These are phyloP conservation scores for Mythimna vitellina DNA, from an alignment of 2,888 invertebrate genomes.

Conservation along the genomic window DNA sequence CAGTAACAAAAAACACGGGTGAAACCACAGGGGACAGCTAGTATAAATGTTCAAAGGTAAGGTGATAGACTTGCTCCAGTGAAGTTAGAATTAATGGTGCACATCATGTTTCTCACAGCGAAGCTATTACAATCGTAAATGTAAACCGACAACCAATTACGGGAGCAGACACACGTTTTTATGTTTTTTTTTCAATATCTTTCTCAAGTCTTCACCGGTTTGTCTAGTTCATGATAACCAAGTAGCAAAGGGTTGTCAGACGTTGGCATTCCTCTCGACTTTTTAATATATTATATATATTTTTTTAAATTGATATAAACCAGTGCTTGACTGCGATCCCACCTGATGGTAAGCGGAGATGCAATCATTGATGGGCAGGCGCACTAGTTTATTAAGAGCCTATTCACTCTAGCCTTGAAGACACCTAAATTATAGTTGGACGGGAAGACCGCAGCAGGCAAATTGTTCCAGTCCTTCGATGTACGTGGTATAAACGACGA, in stretches of 20 bases:
- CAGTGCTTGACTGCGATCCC: too few species aligned
- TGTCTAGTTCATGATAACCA: conserved; percentile 40
- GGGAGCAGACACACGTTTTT: conserved; percentile 52
- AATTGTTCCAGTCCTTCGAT: too few species aligned
- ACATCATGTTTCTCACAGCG: conserved; percentile 36
- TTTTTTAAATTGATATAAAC: too few species aligned
- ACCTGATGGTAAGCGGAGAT: too few species aligned
- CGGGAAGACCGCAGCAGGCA: too few species aligned
- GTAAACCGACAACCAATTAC: conserved; percentile 43
- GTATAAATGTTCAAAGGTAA: neutral
- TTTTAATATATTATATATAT: neutral
- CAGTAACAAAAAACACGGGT: too few species aligned
- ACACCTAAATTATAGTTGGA: too few species aligned
- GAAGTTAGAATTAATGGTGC: conserved; percentile 32
- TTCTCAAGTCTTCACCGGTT: conserved; percentile 44
- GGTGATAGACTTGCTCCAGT: conserved; percentile 23
- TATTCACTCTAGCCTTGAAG: too few species aligned
- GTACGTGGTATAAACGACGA: too few species aligned
- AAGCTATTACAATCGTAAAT: conserved; percentile 22
- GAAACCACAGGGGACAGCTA: too few species aligned
- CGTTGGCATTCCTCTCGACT: neutral
- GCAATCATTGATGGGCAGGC: too few species aligned
- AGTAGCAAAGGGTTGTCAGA: conserved; percentile 39
- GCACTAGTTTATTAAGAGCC: too few species aligned
- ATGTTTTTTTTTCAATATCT: conserved; percentile 37